phyloP scores from a whole-genome alignment of 1,140 invertebrate genomes.

The Chironomus striatipennis region DNA sequence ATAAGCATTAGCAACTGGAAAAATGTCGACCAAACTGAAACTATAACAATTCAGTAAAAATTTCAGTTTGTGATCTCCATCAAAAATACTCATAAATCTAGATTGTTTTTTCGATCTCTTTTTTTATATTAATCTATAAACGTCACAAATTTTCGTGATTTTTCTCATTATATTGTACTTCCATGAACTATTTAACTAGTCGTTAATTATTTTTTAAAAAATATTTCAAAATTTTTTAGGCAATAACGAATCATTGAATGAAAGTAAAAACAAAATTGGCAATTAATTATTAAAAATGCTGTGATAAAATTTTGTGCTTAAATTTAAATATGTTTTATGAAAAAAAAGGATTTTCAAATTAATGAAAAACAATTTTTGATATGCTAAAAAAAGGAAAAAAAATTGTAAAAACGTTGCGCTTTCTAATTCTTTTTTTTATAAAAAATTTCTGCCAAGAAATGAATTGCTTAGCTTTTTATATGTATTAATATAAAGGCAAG shows the following conservation, averaged over 20 bases:
- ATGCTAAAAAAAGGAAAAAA: neutral
- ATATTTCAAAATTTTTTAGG: neutral
- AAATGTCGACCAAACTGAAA: conserved; percentile 70
- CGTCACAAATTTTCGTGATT: neutral
- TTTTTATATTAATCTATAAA: neutral
- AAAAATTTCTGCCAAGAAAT: neutral
- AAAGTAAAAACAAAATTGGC: neutral
- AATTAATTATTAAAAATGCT: conserved; percentile 23
- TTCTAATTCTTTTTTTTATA: neutral
- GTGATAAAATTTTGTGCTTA: conserved; percentile 22
- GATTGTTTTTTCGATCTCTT: neutral
- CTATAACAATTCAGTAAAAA: conserved; percentile 30
- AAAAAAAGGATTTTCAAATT: too few species aligned
- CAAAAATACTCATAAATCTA: conserved; percentile 3
- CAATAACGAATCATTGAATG: neutral
- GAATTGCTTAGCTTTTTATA: neutral
- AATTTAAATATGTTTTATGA: neutral
- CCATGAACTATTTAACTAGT: neutral
- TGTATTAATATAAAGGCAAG: too few species aligned
- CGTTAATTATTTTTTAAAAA: neutral
- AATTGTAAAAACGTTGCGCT: neutral
- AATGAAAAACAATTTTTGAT: too few species aligned
- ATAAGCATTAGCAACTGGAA: conserved; percentile 82
- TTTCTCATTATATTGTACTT: neutral
- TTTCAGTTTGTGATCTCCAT: neutral